Evolutionary conservation across 2,888 invertebrate genomes (phyloP), one percentile per base, ranked within the genome.

Genomic region (Eilema depressum): DNA sequence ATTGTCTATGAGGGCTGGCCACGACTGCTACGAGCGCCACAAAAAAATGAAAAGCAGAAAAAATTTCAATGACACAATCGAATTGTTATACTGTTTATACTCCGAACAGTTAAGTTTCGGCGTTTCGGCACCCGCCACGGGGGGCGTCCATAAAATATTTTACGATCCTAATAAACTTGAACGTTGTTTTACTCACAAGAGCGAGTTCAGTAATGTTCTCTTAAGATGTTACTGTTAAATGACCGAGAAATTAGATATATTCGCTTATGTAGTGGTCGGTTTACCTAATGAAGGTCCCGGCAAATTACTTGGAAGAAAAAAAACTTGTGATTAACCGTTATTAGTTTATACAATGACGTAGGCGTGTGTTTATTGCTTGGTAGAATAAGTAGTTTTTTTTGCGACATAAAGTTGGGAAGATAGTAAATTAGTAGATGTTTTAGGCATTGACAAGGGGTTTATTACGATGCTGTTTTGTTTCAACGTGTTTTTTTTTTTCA

Each of bases 91-190:
- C 81, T 80, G 71, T 28, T 41, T 30, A 37, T 33, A 41, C 26
- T 41, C 69, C 28, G 63, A 65, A 71, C 74, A 74, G 66, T 73
- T 47, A 73, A 59, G 68, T 67, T 61, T 62, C 25, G 62, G 66
- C 37, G 69, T 47, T 61, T 30, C 30, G 62, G 41, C 75, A 53
- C 59, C 26, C 33, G 66, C 75, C 69, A 73, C 74, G 73, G 78
- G 80, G 75, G 78, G 78, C 81, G 14, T 71, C 71, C 81, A 84
- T 88, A 87, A 89, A 89, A 88, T 88, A 88, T 87, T 89, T 89
- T 89, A 89, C 81, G 85, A 81, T 70, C 47, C 76, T 80, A 83
- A 86, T 87, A 85, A 88, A 88, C 79, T 80, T 72, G 79, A 82
- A 83, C 79, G 81, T 83, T 82, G 83, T 82, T 72, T 66, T 66